Percentiles rank a stretch among this genome's conserved stretches.
Conservation (phyloP, 1,140 invertebrate genomes). For the Glossosoma conforme region DNA sequence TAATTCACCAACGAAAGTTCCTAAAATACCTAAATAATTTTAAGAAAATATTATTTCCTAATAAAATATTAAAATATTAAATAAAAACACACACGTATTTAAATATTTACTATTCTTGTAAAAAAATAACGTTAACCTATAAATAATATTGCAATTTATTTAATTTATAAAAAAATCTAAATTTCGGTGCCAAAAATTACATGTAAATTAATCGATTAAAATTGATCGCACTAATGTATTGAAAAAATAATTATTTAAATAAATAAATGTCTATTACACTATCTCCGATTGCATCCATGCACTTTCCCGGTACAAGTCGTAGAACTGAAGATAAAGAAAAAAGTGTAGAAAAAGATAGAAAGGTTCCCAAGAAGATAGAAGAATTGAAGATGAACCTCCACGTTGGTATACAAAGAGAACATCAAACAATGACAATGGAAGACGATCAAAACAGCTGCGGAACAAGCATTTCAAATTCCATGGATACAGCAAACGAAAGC, state of each 20-base stretch:
- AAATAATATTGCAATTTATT: no score
- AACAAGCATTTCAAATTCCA: constrained; percentile 27
- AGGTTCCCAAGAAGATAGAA: constrained; percentile 3
- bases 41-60: constrained; percentile 34
- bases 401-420: constrained; percentile 16
- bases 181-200: no score
- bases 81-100: constrained; percentile 5
- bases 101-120: constrained; percentile 5
- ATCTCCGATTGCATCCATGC: constrained; percentile 23
- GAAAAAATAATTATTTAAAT: neutral
- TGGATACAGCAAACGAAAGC: constrained; percentile 32
- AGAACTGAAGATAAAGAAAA: no score
- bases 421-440: constrained; percentile 14
- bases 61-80: constrained; percentile 7
- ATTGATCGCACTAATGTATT: no score
- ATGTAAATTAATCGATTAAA: no score
- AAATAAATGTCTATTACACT: constrained; percentile 21
- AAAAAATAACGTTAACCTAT: neutral
- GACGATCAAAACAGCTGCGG: constrained; percentile 31
- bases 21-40: constrained; percentile 51
- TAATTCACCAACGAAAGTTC: constrained; percentile 50
- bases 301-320: constrained; percentile 14
- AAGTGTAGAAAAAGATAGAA: neutral
- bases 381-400: constrained; percentile 26
- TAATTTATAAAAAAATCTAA: no score